Percentiles rank a stretch among this genome's conserved stretches.
These are phyloP conservation scores for Laothoe populi DNA, from an alignment of 2,888 invertebrate species.

Conservation along the genomic window DNA sequence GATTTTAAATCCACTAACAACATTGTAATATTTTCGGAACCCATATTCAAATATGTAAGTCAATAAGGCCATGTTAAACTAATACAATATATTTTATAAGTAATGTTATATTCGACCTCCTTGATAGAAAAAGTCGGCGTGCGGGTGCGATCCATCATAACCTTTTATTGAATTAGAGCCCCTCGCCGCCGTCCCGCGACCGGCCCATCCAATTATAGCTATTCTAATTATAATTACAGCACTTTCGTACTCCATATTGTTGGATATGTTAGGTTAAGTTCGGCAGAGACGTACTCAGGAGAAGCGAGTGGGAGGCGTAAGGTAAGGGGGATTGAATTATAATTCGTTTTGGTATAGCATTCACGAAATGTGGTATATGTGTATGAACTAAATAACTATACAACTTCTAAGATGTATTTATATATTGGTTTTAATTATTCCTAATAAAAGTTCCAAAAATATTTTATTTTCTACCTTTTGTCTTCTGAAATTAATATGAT, in stretches of 20 bases:
- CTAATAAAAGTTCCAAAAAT: no score
- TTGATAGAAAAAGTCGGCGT: conserved; percentile 32
- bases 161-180: conserved; percentile 64
- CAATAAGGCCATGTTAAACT: no score
- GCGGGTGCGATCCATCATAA: conserved; percentile 64
- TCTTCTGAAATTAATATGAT: no score
- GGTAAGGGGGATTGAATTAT: neutral
- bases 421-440: no score
- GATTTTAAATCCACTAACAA: no score
- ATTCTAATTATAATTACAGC: conserved; percentile 57
- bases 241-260: conserved; percentile 41
- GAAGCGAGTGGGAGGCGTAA: neutral
- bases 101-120: conserved; percentile 8
- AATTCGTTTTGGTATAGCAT: neutral
- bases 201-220: conserved; percentile 52
- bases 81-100: neutral
- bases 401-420: no score
- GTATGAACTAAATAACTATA: no score
- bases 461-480: no score
- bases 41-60: no score
- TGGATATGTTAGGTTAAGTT: conserved; percentile 28
- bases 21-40: no score
- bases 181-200: conserved; percentile 34
- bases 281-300: neutral
- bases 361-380: no score